Base-by-base conservation (phyloP, 2,888 invertebrate species). In the Drosophila paramelanica region DNA sequence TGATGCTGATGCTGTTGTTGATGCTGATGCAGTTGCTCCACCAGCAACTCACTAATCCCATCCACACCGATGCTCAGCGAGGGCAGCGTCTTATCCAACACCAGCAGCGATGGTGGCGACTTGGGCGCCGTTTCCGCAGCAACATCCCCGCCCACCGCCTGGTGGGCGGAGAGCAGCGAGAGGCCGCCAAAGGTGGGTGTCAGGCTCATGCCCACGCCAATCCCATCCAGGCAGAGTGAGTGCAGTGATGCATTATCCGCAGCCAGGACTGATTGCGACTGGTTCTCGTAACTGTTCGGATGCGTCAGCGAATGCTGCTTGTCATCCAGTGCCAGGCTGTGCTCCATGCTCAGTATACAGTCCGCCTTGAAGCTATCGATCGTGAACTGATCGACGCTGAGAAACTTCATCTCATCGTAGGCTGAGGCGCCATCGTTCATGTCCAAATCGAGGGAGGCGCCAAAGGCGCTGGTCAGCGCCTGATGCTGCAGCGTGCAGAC, bases 281-380 rank as follows among this genome's bases (percentile, higher is more conserved):
- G 69, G 1, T 25, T 25, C n/a, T 56, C 75, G 46, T 69, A 66
- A 53, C 66, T 42, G 46, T 47, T 41, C 23, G 33, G 62, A 17
- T 74, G 76, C n/a, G 81, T 56, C 23, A 79, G 65, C 31, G 72
- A 50, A 25, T 69, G 67, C 47, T 79, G 79, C 17, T 69, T 88
- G 46, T 91, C 90, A 14, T 90, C 91, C 68, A 91, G 71, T 5
- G 73, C 47, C 33, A 92, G 83, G n/a, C 87, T 78, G 60, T 92
- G 92, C 66, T 93, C 92, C 79, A 93, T 86, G 84, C 91, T 92
- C 3, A 93, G 79, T 14, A 93, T 92, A 68, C 93, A 92, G 67
- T 93, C 93, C 45, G 92, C 91, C 73, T 92, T 92, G 58, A 93
- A 92, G 74, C 91, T 92, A 38, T 93, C 93, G 70, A 93, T 93